Evolutionary conservation across 2,888 invertebrate genomes (phyloP).

Genomic region (Xanthostigma xanthostigma): DNA sequence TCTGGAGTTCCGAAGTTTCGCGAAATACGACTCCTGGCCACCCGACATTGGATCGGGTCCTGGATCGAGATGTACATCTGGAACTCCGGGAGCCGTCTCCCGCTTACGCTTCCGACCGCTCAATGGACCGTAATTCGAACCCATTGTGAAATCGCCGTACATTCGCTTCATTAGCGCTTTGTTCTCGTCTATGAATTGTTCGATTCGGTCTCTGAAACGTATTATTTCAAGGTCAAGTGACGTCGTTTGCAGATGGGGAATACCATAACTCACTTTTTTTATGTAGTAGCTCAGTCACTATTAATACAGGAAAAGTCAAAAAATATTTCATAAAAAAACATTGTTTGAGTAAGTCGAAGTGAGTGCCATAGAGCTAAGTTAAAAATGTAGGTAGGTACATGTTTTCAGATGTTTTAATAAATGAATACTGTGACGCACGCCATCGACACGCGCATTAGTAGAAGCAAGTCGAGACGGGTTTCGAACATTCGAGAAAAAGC

Average conservation of each 20-base stretch:
- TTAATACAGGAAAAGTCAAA: no score
- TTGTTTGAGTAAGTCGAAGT: no score
- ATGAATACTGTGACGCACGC: no score
- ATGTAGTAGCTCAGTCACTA: no score
- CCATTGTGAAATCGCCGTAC: slow-evolving; percentile 79
- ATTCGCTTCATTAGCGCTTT: slow-evolving; percentile 85
- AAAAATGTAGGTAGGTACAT: no score
- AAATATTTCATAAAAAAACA: no score
- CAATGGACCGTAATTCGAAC: slow-evolving; percentile 36
- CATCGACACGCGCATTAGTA: no score
- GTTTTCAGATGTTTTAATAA: slow-evolving; percentile 3
- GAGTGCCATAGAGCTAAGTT: no score
- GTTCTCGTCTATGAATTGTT: slow-evolving; percentile 85
- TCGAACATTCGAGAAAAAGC: no score
- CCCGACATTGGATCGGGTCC: slow-evolving; percentile 26
- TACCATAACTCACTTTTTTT: no score
- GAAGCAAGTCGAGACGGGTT: no score
- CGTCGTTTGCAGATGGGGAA: no score
- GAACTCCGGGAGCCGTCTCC: slow-evolving; percentile 33
- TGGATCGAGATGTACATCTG: slow-evolving; percentile 39
- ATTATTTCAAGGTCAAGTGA: neutral
- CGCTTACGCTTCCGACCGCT: slow-evolving; percentile 28
- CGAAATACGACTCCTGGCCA: slow-evolving; percentile 37
- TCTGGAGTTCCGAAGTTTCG: slow-evolving; percentile 35
- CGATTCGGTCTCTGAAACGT: slow-evolving; percentile 68